Evolutionary conservation across 2,888 invertebrate genomes (phyloP), one percentile per base, ranked within the genome.

Genomic region (Tromatobia lineatoria): DNA sequence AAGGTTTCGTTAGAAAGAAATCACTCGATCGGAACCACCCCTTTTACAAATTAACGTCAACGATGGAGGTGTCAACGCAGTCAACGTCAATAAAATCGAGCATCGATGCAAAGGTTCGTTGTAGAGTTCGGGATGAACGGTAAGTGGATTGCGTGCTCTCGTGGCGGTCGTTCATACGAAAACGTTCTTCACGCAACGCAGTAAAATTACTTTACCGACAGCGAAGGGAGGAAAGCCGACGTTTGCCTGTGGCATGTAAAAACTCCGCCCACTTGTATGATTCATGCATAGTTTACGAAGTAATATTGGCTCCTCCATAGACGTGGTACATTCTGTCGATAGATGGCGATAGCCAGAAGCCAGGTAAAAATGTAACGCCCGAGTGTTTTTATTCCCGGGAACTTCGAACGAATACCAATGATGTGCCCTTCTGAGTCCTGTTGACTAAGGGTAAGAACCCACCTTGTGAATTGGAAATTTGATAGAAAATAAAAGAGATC

Each of bases 81-180:
- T 88, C 87, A 89, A 89, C 89, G 89, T 89, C 89, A 87, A 89
- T 89, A 89, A 57, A 45, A 75, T 71, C 47, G 23, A 57, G 34
- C 83, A 69, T 52, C 23, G 66, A 83, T 18, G 54, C 42, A 3
- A 54, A 38, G 18, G 38, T 61, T 61, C 38, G 0, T 15, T 61
- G 61, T 61, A 61, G 61, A 61, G 18, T 61, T 61, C 2, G 38
- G 10, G 34, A 38, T 38, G 61, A 8, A 38, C 38, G 61, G 3
- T 25, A 6, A 57, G 57, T 25, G 23, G 7, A 38, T 61, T 34
- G 34, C 61, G 57, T 34, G n/a, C 61, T 61, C 34, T 10, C 61
- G 38, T n/a, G 18, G 61, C 61, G 61, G 38, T 61, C 61, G 34
- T 13, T 34, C 13, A 2, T 38, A 18, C n/a, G 34, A 18, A 18